These are phyloP conservation scores for Apoderus coryli DNA, from an alignment of 2,888 invertebrate species.

Conservation along the genomic window DNA sequence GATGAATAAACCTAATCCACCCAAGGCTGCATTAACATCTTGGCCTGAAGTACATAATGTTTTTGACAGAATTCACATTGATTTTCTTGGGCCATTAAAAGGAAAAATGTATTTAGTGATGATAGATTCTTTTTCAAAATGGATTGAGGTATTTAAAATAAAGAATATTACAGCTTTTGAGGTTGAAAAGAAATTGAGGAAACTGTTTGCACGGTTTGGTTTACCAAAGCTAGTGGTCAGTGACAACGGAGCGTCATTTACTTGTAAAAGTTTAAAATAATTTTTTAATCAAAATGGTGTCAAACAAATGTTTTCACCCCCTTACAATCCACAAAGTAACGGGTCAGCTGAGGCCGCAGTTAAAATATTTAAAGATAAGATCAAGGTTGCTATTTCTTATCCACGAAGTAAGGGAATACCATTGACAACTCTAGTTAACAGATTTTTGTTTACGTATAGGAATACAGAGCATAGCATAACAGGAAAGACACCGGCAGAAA, in stretches of 20 bases:
- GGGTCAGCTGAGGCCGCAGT: constrained; percentile 1
- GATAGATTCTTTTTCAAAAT: constrained; percentile 30
- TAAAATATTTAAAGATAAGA: neutral
- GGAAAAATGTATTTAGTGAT: constrained; percentile 19
- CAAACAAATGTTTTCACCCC: neutral
- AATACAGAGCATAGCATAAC: neutral
- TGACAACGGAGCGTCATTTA: constrained; percentile 5
- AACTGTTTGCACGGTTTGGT: constrained; percentile 20
- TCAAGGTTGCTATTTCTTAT: neutral
- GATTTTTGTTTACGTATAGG: too few species aligned
- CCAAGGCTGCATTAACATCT: constrained; percentile 17
- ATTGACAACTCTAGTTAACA: neutral
- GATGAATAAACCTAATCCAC: constrained; percentile 19
- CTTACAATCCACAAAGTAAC: constrained; percentile 1
- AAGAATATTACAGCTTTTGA: constrained; percentile 8
- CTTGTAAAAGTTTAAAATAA: neutral
- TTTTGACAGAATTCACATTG: constrained; percentile 30
- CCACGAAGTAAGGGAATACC: neutral
- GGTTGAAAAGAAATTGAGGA: constrained; percentile 13
- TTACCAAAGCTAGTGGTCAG: constrained; percentile 18
- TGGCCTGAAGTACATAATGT: constrained; percentile 20
- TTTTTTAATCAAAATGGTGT: constrained; percentile 2
- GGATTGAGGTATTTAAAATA: constrained; percentile 26
- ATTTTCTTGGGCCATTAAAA: constrained; percentile 26
- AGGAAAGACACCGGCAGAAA: neutral